These are phyloP conservation scores for Drosophila orosa DNA, from an alignment of 1,140 invertebrate genomes.

Conservation along the genomic window DNA sequence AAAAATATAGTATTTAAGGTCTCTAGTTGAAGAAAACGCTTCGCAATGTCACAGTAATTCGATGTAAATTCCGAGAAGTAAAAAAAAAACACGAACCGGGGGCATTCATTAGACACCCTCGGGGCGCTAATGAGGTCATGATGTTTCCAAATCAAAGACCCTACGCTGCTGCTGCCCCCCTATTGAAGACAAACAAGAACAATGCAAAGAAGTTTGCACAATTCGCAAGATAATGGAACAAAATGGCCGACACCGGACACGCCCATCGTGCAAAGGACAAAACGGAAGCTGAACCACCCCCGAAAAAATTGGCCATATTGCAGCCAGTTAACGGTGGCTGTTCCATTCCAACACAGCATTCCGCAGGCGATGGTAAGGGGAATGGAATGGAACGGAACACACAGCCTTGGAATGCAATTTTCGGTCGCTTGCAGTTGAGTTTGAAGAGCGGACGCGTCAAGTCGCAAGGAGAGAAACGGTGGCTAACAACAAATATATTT, in stretches of 20 bases:
- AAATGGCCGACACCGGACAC: slow-evolving; percentile 44
- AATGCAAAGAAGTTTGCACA: slow-evolving; percentile 21
- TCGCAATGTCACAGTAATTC: slow-evolving; percentile 71
- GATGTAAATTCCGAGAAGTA: slow-evolving; percentile 74
- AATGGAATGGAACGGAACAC: slow-evolving; percentile 32
- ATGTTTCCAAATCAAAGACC: slow-evolving; percentile 57
- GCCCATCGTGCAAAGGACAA: slow-evolving; percentile 27
- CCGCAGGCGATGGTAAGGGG: slow-evolving; percentile 18
- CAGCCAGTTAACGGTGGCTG: slow-evolving; percentile 37
- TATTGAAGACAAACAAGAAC: slow-evolving; percentile 32
- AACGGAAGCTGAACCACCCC: slow-evolving; percentile 42
- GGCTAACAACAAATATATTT: not conserved
- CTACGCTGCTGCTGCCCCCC: slow-evolving; percentile 21
- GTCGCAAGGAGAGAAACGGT: slow-evolving; percentile 31
- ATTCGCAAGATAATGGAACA: slow-evolving; percentile 35
- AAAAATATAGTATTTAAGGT: slow-evolving; percentile 5
- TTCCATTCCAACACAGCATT: slow-evolving; percentile 40
- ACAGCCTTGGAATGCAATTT: slow-evolving; percentile 62
- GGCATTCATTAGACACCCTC: slow-evolving; percentile 73
- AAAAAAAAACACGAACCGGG: slow-evolving; percentile 42
- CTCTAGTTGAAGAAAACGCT: slow-evolving; percentile 1
- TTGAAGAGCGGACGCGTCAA: slow-evolving; percentile 72
- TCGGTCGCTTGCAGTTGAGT: slow-evolving; percentile 68
- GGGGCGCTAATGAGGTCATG: slow-evolving; percentile 63
- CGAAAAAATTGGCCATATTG: slow-evolving; percentile 43